phyloP scores from a whole-genome alignment of 1,140 invertebrate species.

The Acromyrmex charruanus region DNA sequence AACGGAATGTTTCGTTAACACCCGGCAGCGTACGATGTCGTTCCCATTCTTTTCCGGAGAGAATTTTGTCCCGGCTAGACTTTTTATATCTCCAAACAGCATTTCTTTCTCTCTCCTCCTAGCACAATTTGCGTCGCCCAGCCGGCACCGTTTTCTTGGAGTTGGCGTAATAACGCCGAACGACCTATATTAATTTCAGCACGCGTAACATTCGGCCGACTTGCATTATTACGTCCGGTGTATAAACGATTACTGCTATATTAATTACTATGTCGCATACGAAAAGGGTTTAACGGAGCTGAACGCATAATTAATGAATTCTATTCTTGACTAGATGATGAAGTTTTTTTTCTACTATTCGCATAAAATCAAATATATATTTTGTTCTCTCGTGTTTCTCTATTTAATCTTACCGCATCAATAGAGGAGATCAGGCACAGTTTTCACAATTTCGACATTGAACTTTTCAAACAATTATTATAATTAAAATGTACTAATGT shows the following conservation, averaged over 20 bases:
- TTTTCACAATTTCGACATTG: too few species aligned
- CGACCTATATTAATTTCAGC: slow-evolving; percentile 68
- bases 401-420: slow-evolving; percentile 47
- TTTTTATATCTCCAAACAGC: slow-evolving; percentile 52
- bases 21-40: slow-evolving; percentile 40
- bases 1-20: slow-evolving; percentile 56
- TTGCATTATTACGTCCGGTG: slow-evolving; percentile 66
- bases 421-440: background rate
- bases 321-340: slow-evolving; percentile 50
- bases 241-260: slow-evolving; percentile 65
- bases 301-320: slow-evolving; percentile 64
- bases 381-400: background rate
- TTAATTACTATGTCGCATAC: slow-evolving; percentile 68
- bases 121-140: slow-evolving; percentile 47
- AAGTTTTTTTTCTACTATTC: slow-evolving; percentile 34
- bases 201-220: slow-evolving; percentile 54
- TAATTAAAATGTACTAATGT: too few species aligned
- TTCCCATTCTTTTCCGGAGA: slow-evolving; percentile 32
- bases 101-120: slow-evolving; percentile 11
- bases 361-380: background rate
- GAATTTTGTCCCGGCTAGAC: slow-evolving; percentile 28
- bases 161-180: slow-evolving; percentile 32
- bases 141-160: slow-evolving; percentile 23
- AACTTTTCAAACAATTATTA: too few species aligned
- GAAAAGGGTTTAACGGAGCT: slow-evolving; percentile 48